phyloP scores from a whole-genome alignment of 2,888 invertebrate species.

The Drosophila diplacantha region DNA sequence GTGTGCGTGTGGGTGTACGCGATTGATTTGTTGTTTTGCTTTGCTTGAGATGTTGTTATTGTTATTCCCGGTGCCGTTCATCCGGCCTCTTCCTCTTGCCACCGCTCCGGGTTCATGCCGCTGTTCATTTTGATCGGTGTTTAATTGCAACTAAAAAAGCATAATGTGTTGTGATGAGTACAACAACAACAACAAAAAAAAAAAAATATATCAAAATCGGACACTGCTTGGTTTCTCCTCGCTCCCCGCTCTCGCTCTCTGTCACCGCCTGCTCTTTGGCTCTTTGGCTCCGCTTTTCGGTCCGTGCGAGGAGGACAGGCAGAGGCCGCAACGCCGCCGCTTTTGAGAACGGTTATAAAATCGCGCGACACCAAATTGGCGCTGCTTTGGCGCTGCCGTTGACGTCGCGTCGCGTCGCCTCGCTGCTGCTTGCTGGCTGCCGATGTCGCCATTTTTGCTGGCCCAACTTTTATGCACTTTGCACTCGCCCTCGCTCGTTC shows the following conservation, averaged over 20 bases:
- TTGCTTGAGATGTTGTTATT: constrained; percentile 1
- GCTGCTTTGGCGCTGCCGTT: constrained; percentile 40
- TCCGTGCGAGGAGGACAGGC: constrained; percentile 35
- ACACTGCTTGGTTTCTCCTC: constrained; percentile 1
- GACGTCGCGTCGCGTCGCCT: constrained; percentile 32
- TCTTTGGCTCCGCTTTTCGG: constrained; percentile 2
- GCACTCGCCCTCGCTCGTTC: constrained; percentile 59
- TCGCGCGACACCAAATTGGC: constrained; percentile 57
- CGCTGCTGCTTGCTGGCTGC: constrained; percentile 24
- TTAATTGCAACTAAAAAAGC: constrained; percentile 11
- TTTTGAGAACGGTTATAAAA: constrained; percentile 66
- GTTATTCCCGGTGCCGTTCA: constrained; percentile 5
- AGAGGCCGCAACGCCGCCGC: constrained; percentile 58
- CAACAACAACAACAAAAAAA: background rate
- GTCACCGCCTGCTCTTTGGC: background rate
- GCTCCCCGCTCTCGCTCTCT: background rate
- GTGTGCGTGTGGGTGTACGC: background rate
- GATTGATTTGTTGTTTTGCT: constrained; percentile 8
- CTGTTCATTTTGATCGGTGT: constrained; percentile 16
- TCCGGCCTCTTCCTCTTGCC: constrained; percentile 13
- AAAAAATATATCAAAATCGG: background rate
- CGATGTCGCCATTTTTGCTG: constrained; percentile 66
- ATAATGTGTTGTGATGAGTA: background rate
- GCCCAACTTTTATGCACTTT: constrained; percentile 66
- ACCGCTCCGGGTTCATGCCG: constrained; percentile 6